Percentiles rank a stretch among this genome's conserved stretches.
Conservation (phyloP, 2,113 vertebrate species). For the Dolichotis patagonum region DNA sequence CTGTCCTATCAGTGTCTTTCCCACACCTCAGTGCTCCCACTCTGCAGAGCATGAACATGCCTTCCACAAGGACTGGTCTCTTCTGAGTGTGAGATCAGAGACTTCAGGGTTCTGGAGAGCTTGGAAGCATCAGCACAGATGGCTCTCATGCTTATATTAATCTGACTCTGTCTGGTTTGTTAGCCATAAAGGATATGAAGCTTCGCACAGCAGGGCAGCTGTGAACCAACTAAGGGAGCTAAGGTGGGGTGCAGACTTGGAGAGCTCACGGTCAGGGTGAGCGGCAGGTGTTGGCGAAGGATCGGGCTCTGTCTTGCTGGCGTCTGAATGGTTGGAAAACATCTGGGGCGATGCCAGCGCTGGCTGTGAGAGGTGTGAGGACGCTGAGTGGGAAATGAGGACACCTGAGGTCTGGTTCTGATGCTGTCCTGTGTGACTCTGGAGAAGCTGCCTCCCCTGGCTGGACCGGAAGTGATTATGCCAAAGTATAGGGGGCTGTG, state of each 20-base stretch:
- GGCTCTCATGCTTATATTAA: background rate
- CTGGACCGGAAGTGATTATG: background rate
- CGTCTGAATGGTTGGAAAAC: background rate
- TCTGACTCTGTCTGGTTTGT: background rate
- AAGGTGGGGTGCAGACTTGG: accelerated
- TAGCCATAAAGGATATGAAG: background rate
- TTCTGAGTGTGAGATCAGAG: background rate
- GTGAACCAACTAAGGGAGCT: too few relatives aligned
- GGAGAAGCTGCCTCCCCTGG: background rate
- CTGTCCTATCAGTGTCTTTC: background rate
- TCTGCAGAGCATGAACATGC: background rate
- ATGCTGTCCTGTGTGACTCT: background rate
- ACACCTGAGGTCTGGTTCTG: background rate
- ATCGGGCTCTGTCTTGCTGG: background rate
- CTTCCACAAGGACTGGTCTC: background rate
- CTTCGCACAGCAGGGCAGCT: background rate
- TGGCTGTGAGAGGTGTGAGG: background rate
- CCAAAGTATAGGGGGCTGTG: too few relatives aligned
- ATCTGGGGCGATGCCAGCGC: background rate
- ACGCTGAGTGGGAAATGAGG: background rate
- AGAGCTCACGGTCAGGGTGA: accelerated
- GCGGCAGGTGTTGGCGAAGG: too few relatives aligned
- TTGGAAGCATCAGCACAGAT: background rate
- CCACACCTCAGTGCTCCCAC: too few relatives aligned
- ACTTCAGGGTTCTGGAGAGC: too few relatives aligned